Conservation (phyloP, 2,888 invertebrate species). For the Zonitis immaculata region DNA sequence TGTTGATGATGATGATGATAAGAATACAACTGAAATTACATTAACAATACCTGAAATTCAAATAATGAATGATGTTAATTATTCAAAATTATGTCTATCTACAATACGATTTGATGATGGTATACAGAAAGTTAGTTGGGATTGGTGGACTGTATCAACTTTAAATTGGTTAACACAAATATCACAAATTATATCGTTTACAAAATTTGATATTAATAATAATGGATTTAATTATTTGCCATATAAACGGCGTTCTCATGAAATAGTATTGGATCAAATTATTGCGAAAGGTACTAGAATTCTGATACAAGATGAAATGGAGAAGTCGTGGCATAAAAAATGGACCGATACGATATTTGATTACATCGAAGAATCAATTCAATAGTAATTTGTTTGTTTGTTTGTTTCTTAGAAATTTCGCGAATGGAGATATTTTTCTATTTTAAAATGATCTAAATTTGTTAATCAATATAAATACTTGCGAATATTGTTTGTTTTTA, state of each 20-base stretch:
- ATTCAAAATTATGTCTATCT: not conserved
- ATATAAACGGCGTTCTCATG: conserved; percentile 4
- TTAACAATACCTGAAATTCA: conserved; percentile 9
- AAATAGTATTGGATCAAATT: conserved; percentile 41
- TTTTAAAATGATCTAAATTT: too few relatives aligned
- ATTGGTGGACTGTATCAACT: conserved; percentile 46
- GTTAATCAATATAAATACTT: too few relatives aligned
- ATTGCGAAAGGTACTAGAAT: conserved; percentile 44
- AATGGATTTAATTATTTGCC: conserved; percentile 7
- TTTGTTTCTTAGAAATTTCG: too few relatives aligned
- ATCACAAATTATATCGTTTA: conserved; percentile 34
- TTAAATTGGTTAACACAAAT: conserved; percentile 46
- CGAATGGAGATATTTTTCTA: too few relatives aligned
- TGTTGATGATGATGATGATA: too few relatives aligned
- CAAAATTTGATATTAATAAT: conserved; percentile 23
- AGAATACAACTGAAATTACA: conserved; percentile 18
- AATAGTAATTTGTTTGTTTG: too few relatives aligned
- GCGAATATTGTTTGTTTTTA: too few relatives aligned
- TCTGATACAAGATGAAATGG: conserved; percentile 46
- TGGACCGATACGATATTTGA: conserved; percentile 41
- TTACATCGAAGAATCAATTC: not conserved
- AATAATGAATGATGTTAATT: conserved; percentile 3
- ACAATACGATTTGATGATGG: conserved; percentile 18
- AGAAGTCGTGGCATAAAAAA: conserved; percentile 47
- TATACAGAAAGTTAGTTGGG: conserved; percentile 40